Evolutionary conservation across 2,113 vertebrate genomes (phyloP), one percentile per base, ranked within the genome.

Genomic region (Lutjanus erythropterus): DNA sequence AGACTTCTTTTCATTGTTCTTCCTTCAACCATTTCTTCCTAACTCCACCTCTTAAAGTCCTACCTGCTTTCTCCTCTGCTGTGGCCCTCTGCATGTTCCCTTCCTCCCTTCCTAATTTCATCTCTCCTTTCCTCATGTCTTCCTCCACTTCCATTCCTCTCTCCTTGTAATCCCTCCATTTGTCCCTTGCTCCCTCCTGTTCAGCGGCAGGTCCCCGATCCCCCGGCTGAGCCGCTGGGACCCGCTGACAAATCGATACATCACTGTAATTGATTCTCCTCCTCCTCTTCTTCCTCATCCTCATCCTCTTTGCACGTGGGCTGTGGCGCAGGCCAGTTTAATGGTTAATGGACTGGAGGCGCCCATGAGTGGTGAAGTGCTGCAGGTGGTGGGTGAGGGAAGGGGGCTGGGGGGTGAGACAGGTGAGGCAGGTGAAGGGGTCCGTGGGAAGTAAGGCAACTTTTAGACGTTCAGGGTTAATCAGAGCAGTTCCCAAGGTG

Each of bases 251-350:
- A 93, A 94, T 94, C 93, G 58, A 93, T 94, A 90, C 87, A 88
- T 94, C 91, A 91, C 88, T 86, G 89, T 91, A 92, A 94, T 92
- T 91, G 90, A 93, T 91, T 91, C 90, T 92, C 59, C 58, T 66
- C 66, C 35, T 31, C 31, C n/a, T 8, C 50, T 1, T 16, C 33
- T 3, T 5, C 29, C 44, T 19, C 18, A 23, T 11, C 55, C 67
- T 11, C 31, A 21, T 27, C 25, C 33, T 47, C 42, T 59, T 59
- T 21, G 39, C 82, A 73, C 21, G 1, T 84, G 69, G 41, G 55
- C 67, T 68, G 61, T 49, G 58, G 67, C 0, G 9, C 46, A 44
- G 88, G 72, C 71, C 73, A 56, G 61, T 81, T 86, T 81, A 84
- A 85, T 66, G 79, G 80, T 83, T 84, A 87, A 83, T 84, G 68